A percentile compares a stretch with the other conserved stretches of the same genome.
Evolutionary conservation across 2,113 vertebrate genomes (phyloP).

Genomic region (Gymnogyps californianus): DNA sequence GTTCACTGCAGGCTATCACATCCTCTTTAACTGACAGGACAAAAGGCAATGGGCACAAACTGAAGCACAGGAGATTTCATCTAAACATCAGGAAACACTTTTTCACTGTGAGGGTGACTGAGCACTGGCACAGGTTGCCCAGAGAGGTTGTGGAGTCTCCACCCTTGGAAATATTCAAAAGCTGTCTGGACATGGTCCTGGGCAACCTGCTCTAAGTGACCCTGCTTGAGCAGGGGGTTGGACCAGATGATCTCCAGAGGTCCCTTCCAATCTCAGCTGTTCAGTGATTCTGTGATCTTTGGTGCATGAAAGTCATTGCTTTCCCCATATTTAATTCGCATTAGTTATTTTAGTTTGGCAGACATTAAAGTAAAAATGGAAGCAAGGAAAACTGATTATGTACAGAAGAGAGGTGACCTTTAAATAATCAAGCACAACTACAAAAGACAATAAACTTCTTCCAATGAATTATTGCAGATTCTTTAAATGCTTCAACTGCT

Average conservation of each 20-base stretch:
- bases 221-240: neutral
- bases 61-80: neutral
- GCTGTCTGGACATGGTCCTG: neutral
- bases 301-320: neutral
- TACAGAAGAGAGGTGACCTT: neutral
- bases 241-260: neutral
- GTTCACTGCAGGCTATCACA: neutral
- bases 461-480: neutral
- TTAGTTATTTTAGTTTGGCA: neutral
- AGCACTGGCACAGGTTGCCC: neutral
- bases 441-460: neutral
- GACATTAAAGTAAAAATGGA: neutral
- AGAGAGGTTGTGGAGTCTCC: neutral
- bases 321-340: neutral
- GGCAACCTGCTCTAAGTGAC: neutral
- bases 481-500: neutral
- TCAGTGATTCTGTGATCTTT: neutral
- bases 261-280: accelerated
- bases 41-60: neutral
- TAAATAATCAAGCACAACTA: neutral
- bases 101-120: neutral
- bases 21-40: neutral
- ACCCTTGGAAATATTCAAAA: neutral
- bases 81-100: neutral
- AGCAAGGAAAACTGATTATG: neutral